These are phyloP conservation scores for Anolis apletophallus DNA, from an alignment of 2,797 vertebrate species.

Conservation along the genomic window DNA sequence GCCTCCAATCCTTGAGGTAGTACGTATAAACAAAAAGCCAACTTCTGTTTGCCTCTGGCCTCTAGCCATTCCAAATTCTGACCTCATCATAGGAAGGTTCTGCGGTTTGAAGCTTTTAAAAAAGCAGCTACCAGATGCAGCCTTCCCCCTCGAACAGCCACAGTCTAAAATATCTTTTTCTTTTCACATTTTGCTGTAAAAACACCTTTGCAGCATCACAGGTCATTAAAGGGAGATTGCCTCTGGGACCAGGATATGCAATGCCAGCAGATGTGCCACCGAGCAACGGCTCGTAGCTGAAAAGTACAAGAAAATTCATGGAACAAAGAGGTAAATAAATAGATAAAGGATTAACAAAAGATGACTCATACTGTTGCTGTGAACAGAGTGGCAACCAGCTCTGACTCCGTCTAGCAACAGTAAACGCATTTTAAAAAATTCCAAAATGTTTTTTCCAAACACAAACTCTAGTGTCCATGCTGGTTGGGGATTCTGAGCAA, in stretches of 20 bases:
- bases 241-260: background rate
- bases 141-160: background rate
- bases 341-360: background rate
- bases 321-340: background rate
- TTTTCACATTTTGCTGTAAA: constrained; percentile 2
- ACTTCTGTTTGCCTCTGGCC: background rate
- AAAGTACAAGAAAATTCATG: background rate
- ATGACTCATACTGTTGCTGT: background rate
- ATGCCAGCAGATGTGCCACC: background rate
- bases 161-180: background rate
- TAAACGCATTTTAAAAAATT: too few species aligned
- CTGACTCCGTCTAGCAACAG: background rate
- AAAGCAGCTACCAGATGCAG: constrained; percentile 11
- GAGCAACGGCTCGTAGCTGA: background rate
- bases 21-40: constrained; percentile 5
- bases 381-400: background rate
- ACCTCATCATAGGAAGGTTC: background rate
- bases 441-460: too few species aligned
- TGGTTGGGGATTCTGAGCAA: background rate
- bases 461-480: too few species aligned
- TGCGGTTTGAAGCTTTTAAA: background rate
- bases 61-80: constrained; percentile 10
- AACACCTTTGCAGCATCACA: background rate
- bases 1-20: background rate
- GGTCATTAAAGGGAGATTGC: background rate